Conservation (phyloP, 2,888 invertebrate species). For the Mycalesis mineus region DNA sequence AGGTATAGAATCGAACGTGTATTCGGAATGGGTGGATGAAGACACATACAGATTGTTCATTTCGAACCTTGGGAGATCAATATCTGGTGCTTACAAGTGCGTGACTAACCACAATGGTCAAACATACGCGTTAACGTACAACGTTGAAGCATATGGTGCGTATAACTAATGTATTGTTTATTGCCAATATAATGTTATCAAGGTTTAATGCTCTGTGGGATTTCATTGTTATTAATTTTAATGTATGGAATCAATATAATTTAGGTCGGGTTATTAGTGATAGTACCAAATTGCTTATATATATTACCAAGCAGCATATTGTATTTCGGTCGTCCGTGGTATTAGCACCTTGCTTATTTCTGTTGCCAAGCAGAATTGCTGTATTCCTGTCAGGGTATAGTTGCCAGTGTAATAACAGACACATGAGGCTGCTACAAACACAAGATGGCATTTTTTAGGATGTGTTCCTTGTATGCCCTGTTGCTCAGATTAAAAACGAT, state of each 20-base stretch:
- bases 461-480: too few species aligned
- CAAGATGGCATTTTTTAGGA: too few species aligned
- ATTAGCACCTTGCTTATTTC: too few species aligned
- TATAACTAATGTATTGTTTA: conserved; percentile 17
- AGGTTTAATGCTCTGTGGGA: not conserved
- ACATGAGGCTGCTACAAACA: too few species aligned
- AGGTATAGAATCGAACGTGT: conserved; percentile 59
- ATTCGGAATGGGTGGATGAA: conserved; percentile 42
- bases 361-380: too few species aligned
- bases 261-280: too few species aligned
- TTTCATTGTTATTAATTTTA: not conserved
- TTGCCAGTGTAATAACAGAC: too few species aligned
- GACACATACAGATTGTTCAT: conserved; percentile 49
- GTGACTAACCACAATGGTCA: conserved; percentile 43
- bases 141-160: conserved; percentile 57
- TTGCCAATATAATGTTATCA: not conserved
- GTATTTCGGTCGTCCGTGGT: too few species aligned
- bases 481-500: too few species aligned
- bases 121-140: conserved; percentile 37
- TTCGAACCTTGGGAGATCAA: conserved; percentile 45
- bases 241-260: not conserved
- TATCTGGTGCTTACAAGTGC: conserved; percentile 58
- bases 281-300: too few species aligned
- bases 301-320: too few species aligned
- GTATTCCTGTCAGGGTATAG: too few species aligned